Conservation (phyloP, 2,113 vertebrate species). For the Eolophus roseicapilla region DNA sequence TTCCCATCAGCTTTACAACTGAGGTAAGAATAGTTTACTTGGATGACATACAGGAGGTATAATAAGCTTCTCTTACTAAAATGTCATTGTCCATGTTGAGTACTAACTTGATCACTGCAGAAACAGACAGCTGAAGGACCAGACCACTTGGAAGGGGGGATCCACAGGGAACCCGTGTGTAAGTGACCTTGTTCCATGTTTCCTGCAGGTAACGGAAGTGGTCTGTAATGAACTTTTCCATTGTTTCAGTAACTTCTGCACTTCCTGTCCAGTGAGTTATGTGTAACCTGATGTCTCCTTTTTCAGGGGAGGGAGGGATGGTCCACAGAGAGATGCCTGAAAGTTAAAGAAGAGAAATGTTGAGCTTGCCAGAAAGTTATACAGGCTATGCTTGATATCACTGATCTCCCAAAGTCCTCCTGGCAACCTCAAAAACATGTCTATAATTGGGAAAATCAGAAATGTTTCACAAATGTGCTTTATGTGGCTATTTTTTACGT, state of each 20-base stretch:
- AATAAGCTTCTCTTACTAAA: not conserved
- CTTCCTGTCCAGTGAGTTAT: not conserved
- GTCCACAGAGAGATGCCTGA: not conserved
- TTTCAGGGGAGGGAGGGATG: not conserved
- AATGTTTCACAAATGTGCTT: not conserved
- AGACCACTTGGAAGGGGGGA: not conserved
- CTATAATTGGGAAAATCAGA: not conserved
- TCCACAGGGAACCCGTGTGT: not conserved
- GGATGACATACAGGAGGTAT: not conserved
- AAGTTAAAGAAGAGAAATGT: not conserved
- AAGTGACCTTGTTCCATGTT: not conserved
- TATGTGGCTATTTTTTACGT: not conserved
- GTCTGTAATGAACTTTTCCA: not conserved
- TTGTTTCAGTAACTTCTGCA: not conserved
- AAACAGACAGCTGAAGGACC: not conserved
- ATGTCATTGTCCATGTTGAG: not conserved
- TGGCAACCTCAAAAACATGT: not conserved
- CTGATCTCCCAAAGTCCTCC: not conserved
- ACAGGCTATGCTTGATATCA: not conserved
- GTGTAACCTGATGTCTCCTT: not conserved
- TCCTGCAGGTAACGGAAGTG: not conserved
- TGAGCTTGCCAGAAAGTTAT: not conserved
- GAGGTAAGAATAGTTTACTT: not conserved
- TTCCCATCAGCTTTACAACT: not conserved
- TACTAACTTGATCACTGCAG: not conserved